Conservation (phyloP, 2,888 invertebrate species). For the Ditula angustiorana region DNA sequence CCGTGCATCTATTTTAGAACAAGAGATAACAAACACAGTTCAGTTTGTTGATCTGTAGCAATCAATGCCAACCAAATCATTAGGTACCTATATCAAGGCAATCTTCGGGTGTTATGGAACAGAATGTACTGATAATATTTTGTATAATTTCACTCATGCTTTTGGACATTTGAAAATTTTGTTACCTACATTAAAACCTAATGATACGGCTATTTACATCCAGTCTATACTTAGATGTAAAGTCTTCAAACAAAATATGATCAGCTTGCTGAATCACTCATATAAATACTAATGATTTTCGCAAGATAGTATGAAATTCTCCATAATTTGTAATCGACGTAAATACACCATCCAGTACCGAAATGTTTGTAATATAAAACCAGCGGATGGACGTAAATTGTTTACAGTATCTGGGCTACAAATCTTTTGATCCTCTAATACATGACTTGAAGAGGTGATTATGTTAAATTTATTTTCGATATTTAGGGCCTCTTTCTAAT, state of each 20-base stretch:
- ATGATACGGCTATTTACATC: no score
- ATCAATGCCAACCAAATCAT: conserved; percentile 1
- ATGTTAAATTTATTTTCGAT: conserved; percentile 26
- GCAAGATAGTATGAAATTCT: background rate
- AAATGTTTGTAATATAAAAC: conserved; percentile 37
- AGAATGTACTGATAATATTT: background rate
- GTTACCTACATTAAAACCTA: no score
- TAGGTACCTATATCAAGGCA: background rate
- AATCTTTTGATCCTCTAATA: conserved; percentile 37
- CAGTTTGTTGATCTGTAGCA: conserved; percentile 12
- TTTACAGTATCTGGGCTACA: conserved; percentile 29
- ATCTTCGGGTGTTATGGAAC: background rate
- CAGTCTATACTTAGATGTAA: no score
- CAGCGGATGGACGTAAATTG: conserved; percentile 32
- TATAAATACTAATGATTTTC: background rate
- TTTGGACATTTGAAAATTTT: no score
- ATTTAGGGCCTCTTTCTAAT: background rate
- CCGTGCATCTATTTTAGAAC: conserved; percentile 24
- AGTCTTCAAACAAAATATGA: no score
- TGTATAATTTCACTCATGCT: no score
- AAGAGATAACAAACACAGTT: conserved; percentile 20
- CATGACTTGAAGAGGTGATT: conserved; percentile 27
- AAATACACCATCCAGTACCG: conserved; percentile 26
- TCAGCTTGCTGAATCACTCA: no score
- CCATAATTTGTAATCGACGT: conserved; percentile 28